These are phyloP conservation scores for Nothocercus julius DNA, from an alignment of 2,113 vertebrate genomes.

Conservation along the genomic window DNA sequence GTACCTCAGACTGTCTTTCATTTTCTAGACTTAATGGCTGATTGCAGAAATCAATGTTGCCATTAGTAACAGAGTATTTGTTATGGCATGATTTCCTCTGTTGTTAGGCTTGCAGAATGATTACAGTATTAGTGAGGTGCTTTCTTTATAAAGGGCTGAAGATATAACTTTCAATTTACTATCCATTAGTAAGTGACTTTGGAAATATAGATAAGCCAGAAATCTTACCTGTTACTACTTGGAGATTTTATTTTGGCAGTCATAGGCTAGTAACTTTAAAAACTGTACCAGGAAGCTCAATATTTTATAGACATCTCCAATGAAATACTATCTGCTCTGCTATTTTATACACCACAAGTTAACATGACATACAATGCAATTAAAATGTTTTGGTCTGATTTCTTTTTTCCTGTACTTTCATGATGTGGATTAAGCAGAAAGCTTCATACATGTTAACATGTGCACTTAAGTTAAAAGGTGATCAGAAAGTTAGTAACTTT, in stretches of 20 bases:
- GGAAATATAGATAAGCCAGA: slow-evolving; percentile 71
- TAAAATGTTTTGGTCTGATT: slow-evolving; percentile 39
- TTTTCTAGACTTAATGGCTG: slow-evolving; percentile 86
- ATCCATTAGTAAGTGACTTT: slow-evolving; percentile 77
- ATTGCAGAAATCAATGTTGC: slow-evolving; percentile 89
- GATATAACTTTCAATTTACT: slow-evolving; percentile 80
- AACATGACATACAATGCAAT: slow-evolving; percentile 56
- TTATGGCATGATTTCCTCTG: slow-evolving; percentile 85
- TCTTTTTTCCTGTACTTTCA: slow-evolving; percentile 55
- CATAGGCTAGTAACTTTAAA: slow-evolving; percentile 54
- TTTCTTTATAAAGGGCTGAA: slow-evolving; percentile 77
- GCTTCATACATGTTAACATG: background rate
- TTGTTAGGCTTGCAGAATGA: slow-evolving; percentile 82
- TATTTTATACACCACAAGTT: slow-evolving; percentile 70
- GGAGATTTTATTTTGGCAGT: slow-evolving; percentile 68
- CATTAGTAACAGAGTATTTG: slow-evolving; percentile 88
- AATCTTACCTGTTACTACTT: slow-evolving; percentile 74
- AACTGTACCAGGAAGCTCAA: slow-evolving; percentile 72
- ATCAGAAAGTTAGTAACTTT: background rate
- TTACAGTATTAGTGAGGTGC: slow-evolving; percentile 82
- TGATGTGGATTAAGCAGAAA: background rate
- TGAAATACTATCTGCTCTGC: slow-evolving; percentile 74
- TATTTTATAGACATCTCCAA: slow-evolving; percentile 70
- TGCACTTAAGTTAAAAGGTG: background rate
- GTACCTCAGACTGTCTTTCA: slow-evolving; percentile 84